Evolutionary conservation across 2,888 invertebrate species (phyloP), one percentile per base, ranked within the genome.

Genomic region (Sesamia inferens): DNA sequence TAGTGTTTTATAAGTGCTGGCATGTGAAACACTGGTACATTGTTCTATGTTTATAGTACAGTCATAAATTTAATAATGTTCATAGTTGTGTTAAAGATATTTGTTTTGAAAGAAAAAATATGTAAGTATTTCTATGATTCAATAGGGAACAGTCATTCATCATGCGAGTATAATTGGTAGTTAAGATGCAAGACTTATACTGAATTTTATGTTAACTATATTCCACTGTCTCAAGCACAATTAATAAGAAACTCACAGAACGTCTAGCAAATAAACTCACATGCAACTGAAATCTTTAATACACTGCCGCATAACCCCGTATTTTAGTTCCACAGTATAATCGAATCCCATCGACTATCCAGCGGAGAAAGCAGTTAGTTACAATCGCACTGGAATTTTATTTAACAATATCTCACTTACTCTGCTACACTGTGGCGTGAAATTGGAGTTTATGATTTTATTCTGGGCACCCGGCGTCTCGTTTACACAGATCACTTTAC

Each of bases 401-500:
- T 81, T 74, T 83, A 87, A 73, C 83, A 81, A 80, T 82, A 84
- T 81, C 78, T 80, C 64, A 81, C 81, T 87, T 81, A 79, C 66
- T 76, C 44, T 61, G 71, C 76, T 87, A 88, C 68, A 78, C 87
- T 87, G 86, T 87, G 87, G 76, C 79, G 67, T 54, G 68, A 71
- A 75, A 85, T 87, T 81, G 78, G 69, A 80, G 78, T 87, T 85
- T 81, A 87, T 83, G 81, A 83, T 79, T 85, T 81, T 78, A 84
- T 77, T 77, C 71, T 70, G 71, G 76, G 75, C 77, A 66, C 69
- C 80, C 78, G n/a, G 78, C 55, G 81, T 76, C 76, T 81, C 80
- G 76, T 87, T 85, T 81, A 77, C 72, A 71, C 70, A 76, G 83
- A 83, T 84, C 74, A 81, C 74, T 83, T 81, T 84, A 76, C 72